Conservation (phyloP, 1,140 invertebrate genomes). For the Luehdorfia chinensis region DNA sequence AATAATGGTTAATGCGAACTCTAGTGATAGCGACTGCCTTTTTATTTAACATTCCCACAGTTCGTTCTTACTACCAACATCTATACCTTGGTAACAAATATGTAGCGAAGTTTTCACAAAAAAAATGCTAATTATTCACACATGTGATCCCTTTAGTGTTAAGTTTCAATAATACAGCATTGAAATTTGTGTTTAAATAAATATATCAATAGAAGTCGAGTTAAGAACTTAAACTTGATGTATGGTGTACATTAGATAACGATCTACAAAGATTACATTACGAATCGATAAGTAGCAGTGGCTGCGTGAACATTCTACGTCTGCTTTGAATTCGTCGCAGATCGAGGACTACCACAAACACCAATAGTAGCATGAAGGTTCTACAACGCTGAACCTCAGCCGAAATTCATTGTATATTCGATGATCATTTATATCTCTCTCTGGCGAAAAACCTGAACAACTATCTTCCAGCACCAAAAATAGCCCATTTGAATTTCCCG, state of each 20-base stretch:
- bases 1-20: conserved; percentile 23
- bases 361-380: background rate
- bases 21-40: conserved; percentile 11
- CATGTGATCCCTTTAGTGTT: too few relatives aligned
- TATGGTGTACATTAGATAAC: too few relatives aligned
- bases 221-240: too few relatives aligned
- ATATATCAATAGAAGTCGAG: too few relatives aligned
- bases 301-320: conserved; percentile 4
- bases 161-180: too few relatives aligned
- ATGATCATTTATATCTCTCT: conserved; percentile 10
- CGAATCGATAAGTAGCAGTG: background rate
- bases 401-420: conserved; percentile 18
- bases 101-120: conserved; percentile 4
- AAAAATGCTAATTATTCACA: background rate
- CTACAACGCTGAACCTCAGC: background rate
- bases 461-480: conserved; percentile 12
- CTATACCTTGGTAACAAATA: conserved; percentile 1
- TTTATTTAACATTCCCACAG: conserved; percentile 13
- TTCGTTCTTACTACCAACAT: conserved; percentile 2
- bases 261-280: background rate
- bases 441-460: background rate
- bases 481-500: background rate
- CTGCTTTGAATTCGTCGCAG: background rate
- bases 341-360: background rate
- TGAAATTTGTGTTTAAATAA: too few relatives aligned